These are phyloP conservation scores for Oligia fasciuncula DNA, from an alignment of 2,888 invertebrate genomes.

Conservation along the genomic window DNA sequence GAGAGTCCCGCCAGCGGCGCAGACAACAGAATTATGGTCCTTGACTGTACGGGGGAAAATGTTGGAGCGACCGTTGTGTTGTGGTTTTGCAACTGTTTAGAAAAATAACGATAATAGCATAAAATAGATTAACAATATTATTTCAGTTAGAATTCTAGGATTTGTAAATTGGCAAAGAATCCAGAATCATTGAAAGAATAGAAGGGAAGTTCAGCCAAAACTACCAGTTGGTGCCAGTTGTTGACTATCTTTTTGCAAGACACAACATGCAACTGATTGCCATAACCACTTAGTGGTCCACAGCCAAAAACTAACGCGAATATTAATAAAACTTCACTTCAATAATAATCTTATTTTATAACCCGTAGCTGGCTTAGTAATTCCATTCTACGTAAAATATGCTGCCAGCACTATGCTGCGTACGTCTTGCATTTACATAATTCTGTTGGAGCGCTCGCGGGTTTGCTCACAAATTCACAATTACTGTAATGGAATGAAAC, in stretches of 20 bases:
- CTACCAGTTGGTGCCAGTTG: background rate
- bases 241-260: background rate
- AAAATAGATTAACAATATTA: background rate
- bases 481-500: constrained; percentile 62
- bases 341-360: background rate
- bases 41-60: constrained; percentile 20
- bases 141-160: background rate
- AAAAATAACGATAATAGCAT: background rate
- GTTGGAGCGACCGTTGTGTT: constrained; percentile 27
- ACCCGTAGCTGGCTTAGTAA: constrained; percentile 7
- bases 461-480: constrained; percentile 61
- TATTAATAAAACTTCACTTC: constrained; percentile 3
- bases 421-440: constrained; percentile 47
- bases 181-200: background rate
- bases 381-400: constrained; percentile 21
- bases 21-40: constrained; percentile 43
- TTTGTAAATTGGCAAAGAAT: background rate
- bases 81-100: constrained; percentile 6
- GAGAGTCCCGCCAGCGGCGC: constrained; percentile 48
- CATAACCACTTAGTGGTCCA: background rate
- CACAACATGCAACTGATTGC: background rate
- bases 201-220: background rate
- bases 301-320: background rate
- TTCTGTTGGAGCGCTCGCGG: constrained; percentile 46
- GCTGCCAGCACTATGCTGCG: constrained; percentile 22